phyloP scores from a whole-genome alignment of 2,888 invertebrate genomes.

The Drosophila fulvimacula region DNA sequence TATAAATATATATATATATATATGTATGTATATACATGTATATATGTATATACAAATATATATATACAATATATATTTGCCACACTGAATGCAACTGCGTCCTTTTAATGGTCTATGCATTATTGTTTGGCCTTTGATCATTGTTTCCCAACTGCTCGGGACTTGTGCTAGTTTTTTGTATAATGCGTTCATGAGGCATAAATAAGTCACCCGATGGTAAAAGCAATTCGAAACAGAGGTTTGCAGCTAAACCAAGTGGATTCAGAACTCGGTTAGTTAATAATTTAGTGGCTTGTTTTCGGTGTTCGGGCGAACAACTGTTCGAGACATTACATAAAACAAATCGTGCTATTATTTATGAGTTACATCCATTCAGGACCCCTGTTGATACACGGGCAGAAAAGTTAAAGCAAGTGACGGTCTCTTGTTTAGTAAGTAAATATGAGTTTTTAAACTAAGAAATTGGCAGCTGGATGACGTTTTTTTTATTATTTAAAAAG shows the following conservation, averaged over 20 bases:
- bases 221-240: constrained; percentile 1
- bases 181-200: constrained; percentile 9
- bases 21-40: constrained; percentile 33
- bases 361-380: background rate
- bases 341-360: background rate
- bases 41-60: too few relatives aligned
- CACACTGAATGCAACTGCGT: constrained; percentile 40
- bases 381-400: background rate
- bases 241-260: background rate
- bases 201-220: background rate
- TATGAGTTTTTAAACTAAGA: too few relatives aligned
- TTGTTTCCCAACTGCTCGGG: constrained; percentile 13
- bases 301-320: background rate
- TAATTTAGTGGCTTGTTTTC: constrained; percentile 6
- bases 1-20: constrained; percentile 36
- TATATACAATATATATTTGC: constrained; percentile 35
- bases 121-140: constrained; percentile 27
- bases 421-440: background rate
- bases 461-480: background rate
- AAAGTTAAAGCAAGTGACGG: background rate
- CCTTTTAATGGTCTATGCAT: constrained; percentile 39
- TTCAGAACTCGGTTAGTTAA: constrained; percentile 1
- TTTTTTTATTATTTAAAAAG: background rate
- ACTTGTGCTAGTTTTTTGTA: constrained; percentile 4
- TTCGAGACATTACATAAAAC: background rate